Evolutionary conservation across 2,113 vertebrate species (phyloP).

Genomic region (Salvelinus sp.): DNA sequence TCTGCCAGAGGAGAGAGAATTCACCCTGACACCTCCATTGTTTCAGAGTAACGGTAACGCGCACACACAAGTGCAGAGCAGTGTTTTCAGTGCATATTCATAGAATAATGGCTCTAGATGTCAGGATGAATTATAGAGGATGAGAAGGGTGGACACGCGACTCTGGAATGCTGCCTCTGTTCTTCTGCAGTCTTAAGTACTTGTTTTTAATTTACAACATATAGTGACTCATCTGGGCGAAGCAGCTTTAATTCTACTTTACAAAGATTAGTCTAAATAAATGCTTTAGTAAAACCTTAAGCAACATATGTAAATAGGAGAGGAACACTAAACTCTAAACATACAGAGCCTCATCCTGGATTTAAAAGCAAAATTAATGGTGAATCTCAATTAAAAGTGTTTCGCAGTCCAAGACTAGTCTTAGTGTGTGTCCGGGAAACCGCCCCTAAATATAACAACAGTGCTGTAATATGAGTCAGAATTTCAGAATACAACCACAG

Average conservation of each 20-base stretch:
- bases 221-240: neutral
- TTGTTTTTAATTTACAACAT: conserved; percentile 5
- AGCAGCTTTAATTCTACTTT: neutral
- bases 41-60: conserved; percentile 44
- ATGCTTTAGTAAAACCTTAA: neutral
- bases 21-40: conserved; percentile 67
- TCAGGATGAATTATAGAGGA: conserved; percentile 65
- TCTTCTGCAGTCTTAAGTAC: neutral
- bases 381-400: too few species aligned
- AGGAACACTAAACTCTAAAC: too few species aligned
- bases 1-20: conserved; percentile 60
- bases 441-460: too few species aligned
- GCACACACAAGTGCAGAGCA: conserved; percentile 17
- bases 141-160: conserved; percentile 35
- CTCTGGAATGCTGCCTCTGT: conserved; percentile 24
- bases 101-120: conserved; percentile 56
- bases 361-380: too few species aligned
- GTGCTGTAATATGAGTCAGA: too few species aligned
- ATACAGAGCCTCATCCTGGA: too few species aligned
- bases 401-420: too few species aligned
- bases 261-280: neutral
- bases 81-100: conserved; percentile 58
- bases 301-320: too few species aligned
- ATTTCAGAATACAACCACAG: neutral
- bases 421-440: too few species aligned